phyloP scores from a whole-genome alignment of 2,888 invertebrate genomes.

The Drosophila colorata region DNA sequence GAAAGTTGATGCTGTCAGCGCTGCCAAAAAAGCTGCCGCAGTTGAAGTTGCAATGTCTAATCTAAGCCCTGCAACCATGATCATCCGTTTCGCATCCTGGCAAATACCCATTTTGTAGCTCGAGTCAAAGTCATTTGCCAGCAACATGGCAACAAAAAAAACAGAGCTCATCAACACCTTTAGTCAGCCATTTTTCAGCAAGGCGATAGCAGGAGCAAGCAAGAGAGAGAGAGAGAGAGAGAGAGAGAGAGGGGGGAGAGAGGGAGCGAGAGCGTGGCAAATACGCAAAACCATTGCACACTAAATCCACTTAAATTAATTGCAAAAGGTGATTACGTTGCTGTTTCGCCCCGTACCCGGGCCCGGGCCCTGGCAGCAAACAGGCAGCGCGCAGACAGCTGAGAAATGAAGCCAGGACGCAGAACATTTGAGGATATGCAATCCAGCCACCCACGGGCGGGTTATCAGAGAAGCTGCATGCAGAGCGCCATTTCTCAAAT shows the following conservation, averaged over 20 bases:
- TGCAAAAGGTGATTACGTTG: conserved; percentile 84
- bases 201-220: conserved; percentile 36
- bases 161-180: conserved; percentile 76
- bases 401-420: conserved; percentile 69
- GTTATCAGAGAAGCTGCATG: conserved; percentile 74
- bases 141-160: conserved; percentile 51
- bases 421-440: conserved; percentile 11
- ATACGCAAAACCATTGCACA: conserved; percentile 75
- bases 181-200: conserved; percentile 73
- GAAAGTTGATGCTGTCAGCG: conserved; percentile 35
- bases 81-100: conserved; percentile 10
- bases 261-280: conserved; percentile 31
- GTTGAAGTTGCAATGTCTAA: conserved; percentile 43
- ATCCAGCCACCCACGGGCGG: conserved; percentile 15
- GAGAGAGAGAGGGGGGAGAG: neutral
- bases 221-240: conserved; percentile 7
- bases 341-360: conserved; percentile 71
- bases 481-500: conserved; percentile 57
- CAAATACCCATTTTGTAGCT: conserved; percentile 27
- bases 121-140: conserved; percentile 71
- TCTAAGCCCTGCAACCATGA: conserved; percentile 34
- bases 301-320: conserved; percentile 84
- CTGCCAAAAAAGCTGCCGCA: conserved; percentile 17
- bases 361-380: conserved; percentile 59
- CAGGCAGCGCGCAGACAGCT: conserved; percentile 72